These are phyloP conservation scores for Odocoileus virginianus DNA, from an alignment of 2,113 vertebrate species.

Conservation along the genomic window DNA sequence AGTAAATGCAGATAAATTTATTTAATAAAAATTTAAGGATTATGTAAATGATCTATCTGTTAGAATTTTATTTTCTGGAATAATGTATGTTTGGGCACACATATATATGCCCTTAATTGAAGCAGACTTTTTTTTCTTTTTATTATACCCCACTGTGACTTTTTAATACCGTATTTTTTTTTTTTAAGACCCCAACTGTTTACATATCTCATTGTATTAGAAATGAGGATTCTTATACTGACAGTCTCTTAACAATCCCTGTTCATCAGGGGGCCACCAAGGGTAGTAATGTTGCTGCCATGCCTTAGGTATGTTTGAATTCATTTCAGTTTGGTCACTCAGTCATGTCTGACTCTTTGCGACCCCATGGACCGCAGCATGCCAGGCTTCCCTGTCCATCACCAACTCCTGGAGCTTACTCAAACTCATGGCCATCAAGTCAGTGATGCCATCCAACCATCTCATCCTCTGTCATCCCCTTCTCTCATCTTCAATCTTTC, in stretches of 20 bases:
- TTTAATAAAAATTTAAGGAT: not conserved
- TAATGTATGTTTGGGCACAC: not conserved
- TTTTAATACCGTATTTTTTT: not conserved
- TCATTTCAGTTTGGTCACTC: not conserved
- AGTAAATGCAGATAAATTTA: not conserved
- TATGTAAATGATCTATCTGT: not conserved
- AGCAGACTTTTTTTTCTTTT: not conserved
- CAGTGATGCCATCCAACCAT: not conserved
- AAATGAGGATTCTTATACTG: not conserved
- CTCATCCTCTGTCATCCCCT: not conserved
- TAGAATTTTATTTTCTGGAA: not conserved
- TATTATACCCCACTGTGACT: not conserved
- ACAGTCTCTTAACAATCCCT: not conserved
- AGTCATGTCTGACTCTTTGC: not conserved
- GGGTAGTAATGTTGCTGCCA: not conserved
- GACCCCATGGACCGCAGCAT: not conserved
- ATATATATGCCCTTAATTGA: not conserved
- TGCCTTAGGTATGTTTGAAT: not conserved
- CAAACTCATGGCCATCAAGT: not conserved
- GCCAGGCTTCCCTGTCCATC: not conserved
- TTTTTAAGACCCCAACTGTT: not conserved
- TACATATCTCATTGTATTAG: not conserved
- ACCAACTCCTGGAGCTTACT: not conserved
- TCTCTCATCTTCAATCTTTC: not conserved
- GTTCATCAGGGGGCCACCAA: not conserved